A percentile compares a stretch with the other conserved stretches of the same genome.
phyloP scores from a whole-genome alignment of 2,797 vertebrate genomes.

The Aphelocoma californica region DNA sequence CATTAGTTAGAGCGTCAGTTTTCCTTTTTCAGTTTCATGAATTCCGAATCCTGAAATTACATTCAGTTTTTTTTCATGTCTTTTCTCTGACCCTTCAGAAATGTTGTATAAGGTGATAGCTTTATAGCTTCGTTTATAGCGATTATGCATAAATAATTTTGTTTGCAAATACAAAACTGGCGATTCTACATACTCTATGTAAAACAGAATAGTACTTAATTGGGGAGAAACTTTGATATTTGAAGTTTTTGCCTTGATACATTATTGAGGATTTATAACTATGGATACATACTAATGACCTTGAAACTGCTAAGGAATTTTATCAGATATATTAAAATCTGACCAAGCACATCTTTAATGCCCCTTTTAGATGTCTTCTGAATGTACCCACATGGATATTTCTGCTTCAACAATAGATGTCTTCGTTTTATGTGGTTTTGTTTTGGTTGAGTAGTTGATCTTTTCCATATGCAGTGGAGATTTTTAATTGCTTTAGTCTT shows the following conservation, averaged over 20 bases:
- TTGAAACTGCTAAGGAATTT: background rate
- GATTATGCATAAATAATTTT: background rate
- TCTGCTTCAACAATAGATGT: background rate
- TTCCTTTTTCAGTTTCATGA: rapidly evolving
- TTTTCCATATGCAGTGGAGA: background rate
- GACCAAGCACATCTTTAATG: background rate
- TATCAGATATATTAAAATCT: background rate
- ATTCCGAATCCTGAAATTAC: background rate
- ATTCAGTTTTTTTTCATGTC: background rate
- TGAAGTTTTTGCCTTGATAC: background rate
- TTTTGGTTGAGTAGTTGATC: background rate
- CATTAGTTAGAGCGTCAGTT: background rate
- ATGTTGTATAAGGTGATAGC: too few relatives aligned
- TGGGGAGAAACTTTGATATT: background rate
- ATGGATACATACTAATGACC: background rate
- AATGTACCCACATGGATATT: background rate
- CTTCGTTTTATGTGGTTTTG: background rate
- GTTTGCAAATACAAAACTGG: background rate
- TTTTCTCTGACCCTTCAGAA: background rate
- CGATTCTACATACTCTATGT: rapidly evolving
- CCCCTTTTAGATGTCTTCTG: background rate
- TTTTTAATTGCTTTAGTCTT: background rate
- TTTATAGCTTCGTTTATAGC: background rate
- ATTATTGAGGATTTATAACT: background rate
- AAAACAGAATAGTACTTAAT: background rate